A percentile compares a stretch with the other conserved stretches of the same genome.
Evolutionary conservation across 2,113 vertebrate species (phyloP).

Genomic region (Dipodomys stephensi): DNA sequence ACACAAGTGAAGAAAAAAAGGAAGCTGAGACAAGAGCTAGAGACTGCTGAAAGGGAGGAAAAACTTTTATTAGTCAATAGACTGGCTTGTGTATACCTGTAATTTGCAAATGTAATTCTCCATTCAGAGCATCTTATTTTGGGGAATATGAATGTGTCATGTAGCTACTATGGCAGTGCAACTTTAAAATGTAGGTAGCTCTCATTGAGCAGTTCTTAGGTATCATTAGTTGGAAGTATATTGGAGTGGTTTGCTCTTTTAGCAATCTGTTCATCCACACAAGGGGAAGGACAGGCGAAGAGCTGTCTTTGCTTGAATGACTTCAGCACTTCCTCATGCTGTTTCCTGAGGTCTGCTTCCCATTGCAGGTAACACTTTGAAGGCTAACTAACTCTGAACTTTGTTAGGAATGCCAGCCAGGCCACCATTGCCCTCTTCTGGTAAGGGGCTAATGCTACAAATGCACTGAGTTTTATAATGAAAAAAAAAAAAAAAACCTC

Average conservation of each 20-base stretch:
- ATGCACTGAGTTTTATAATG: constrained; percentile 27
- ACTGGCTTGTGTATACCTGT: not conserved
- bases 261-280: constrained; percentile 76
- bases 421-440: constrained; percentile 68
- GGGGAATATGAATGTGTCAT: constrained; percentile 64
- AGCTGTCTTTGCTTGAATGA: constrained; percentile 68
- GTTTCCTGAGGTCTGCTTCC: constrained; percentile 24
- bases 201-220: constrained; percentile 66
- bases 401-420: not conserved
- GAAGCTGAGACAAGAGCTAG: not conserved
- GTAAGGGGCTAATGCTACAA: constrained; percentile 60
- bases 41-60: not conserved
- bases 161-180: constrained; percentile 12
- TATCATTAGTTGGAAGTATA: constrained; percentile 68
- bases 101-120: not conserved
- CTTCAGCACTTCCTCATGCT: constrained; percentile 44
- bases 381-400: constrained; percentile 47
- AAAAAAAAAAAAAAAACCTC: constrained; percentile 45
- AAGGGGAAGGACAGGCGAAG: constrained; percentile 65
- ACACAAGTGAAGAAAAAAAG: not conserved
- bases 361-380: constrained; percentile 53
- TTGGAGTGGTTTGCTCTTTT: constrained; percentile 67
- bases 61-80: not conserved
- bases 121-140: constrained; percentile 22
- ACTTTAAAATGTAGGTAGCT: constrained; percentile 75